Conservation (phyloP, 2,113 vertebrate genomes). For the Mixornis gularis region DNA sequence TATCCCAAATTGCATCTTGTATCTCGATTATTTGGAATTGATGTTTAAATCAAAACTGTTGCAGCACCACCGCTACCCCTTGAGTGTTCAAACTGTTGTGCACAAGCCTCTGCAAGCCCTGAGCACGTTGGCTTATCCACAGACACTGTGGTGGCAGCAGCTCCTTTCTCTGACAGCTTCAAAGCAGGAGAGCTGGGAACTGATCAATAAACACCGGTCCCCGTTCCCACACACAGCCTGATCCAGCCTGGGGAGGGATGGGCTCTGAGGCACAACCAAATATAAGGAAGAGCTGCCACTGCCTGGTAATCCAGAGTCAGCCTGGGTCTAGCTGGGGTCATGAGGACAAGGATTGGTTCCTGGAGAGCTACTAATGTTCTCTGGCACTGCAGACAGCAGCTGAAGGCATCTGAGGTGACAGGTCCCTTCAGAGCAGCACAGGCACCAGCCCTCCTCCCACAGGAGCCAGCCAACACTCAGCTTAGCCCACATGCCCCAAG, state of each 20-base stretch:
- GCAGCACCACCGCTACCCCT: not conserved
- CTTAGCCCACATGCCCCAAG: not conserved
- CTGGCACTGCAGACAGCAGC: not conserved
- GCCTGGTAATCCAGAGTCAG: not conserved
- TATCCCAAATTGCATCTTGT: not conserved
- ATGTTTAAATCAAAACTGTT: not conserved
- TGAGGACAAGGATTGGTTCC: not conserved
- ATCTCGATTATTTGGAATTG: not conserved
- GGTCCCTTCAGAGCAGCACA: not conserved
- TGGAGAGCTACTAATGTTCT: not conserved
- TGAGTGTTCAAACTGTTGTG: not conserved
- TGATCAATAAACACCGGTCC: fast-evolving
- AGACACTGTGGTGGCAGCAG: not conserved
- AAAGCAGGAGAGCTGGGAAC: not conserved
- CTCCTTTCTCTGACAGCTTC: not conserved
- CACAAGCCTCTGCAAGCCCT: not conserved
- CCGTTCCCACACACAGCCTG: not conserved
- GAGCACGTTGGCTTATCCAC: not conserved
- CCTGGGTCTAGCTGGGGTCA: not conserved
- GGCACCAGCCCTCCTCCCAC: not conserved
- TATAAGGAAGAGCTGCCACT: not conserved
- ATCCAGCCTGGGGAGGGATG: not conserved
- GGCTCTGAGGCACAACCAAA: not conserved
- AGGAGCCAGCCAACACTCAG: not conserved
- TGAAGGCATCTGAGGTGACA: not conserved